Conservation (phyloP, 2,888 invertebrate genomes). For the Branchipolynoe longqiensis region DNA sequence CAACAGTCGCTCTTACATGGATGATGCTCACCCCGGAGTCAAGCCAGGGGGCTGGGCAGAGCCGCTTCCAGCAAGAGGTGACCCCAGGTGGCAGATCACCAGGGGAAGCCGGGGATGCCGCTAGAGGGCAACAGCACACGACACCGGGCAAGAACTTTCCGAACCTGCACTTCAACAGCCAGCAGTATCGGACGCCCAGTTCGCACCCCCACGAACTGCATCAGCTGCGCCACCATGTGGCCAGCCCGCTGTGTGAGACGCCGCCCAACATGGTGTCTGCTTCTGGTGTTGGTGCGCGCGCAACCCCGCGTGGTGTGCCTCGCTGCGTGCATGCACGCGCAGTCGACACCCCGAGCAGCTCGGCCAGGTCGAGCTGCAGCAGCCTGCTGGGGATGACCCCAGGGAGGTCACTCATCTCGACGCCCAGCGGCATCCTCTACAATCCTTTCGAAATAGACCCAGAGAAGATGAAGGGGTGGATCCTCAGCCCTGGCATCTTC, state of each 20-base stretch:
- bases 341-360: constrained; percentile 12
- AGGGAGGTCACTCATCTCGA: background rate
- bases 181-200: constrained; percentile 56
- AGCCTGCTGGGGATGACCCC: constrained; percentile 4
- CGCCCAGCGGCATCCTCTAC: constrained; percentile 13
- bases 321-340: background rate
- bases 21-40: constrained; percentile 48
- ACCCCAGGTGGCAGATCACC: constrained; percentile 6
- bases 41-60: background rate
- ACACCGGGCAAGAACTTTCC: constrained; percentile 4
- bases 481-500: constrained; percentile 78
- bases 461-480: constrained; percentile 72
- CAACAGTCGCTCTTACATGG: too few species aligned
- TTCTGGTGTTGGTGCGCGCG: background rate
- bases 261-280: background rate
- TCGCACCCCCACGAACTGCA: constrained; percentile 23
- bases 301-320: background rate
- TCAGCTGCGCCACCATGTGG: constrained; percentile 16
- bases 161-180: constrained; percentile 37
- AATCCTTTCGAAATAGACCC: constrained; percentile 77
- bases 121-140: background rate
- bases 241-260: constrained; percentile 41
- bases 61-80: constrained; percentile 18
- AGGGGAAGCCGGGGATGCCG: background rate
- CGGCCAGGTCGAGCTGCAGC: background rate